These are phyloP conservation scores for Papilio protenor DNA, from an alignment of 2,888 invertebrate genomes.

Conservation along the genomic window DNA sequence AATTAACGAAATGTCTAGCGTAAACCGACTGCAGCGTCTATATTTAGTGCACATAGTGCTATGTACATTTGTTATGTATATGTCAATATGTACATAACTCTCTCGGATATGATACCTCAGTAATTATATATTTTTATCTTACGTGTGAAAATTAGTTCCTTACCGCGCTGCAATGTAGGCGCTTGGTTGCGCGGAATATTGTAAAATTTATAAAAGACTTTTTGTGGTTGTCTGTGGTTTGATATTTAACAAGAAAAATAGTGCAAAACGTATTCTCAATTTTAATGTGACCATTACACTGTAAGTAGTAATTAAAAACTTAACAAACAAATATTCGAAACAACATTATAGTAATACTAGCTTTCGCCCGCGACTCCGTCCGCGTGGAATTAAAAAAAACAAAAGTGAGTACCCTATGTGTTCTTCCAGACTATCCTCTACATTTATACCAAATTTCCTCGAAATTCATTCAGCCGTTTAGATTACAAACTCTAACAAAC, in stretches of 20 bases:
- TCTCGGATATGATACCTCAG: constrained; percentile 32
- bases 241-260: background rate
- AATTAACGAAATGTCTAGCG: background rate
- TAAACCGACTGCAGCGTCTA: constrained; percentile 3
- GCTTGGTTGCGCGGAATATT: constrained; percentile 6
- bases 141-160: constrained; percentile 39
- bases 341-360: too few relatives aligned
- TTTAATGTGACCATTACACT: background rate
- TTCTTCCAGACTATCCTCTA: too few relatives aligned
- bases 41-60: background rate
- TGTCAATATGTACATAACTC: constrained; percentile 41
- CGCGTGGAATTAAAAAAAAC: too few relatives aligned
- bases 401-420: too few relatives aligned
- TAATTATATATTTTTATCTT: constrained; percentile 40
- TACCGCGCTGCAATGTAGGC: constrained; percentile 11
- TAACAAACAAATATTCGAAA: too few relatives aligned
- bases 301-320: background rate
- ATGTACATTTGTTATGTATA: constrained; percentile 18
- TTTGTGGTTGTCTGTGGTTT: constrained; percentile 26
- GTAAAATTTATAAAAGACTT: background rate
- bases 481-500: too few relatives aligned
- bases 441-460: too few relatives aligned
- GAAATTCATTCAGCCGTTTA: too few relatives aligned
- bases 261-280: background rate
- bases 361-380: too few relatives aligned